Evolutionary conservation across 2,888 invertebrate species (phyloP), one percentile per base, ranked within the genome.

Genomic region (Vesta saturnalis): DNA sequence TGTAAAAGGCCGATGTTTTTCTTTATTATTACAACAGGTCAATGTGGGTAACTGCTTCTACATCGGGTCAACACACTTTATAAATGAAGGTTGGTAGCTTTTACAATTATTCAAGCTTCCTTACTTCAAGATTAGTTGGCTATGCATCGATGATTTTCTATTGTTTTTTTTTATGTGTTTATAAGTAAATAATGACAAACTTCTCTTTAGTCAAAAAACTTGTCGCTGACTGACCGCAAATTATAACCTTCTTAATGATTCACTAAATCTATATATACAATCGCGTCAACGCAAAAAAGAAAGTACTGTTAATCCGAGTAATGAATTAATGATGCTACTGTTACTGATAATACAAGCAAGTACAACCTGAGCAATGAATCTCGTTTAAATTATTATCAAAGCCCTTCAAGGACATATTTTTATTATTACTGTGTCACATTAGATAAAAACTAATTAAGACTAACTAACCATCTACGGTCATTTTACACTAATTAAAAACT

Each of bases 31-130:
- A 39, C 49, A 19, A 52, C 47, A 47, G 47, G 64, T 68, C 64
- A 68, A 60, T 49, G 57, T 57, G 47, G 65, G 66, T 61, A 63
- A 67, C 47, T 56, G 60, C 65, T 64, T 67, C 69, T 67, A 62
- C 69, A 70, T 64, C 73, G 71, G 73, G 73, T 73, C 73, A 73
- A 73, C 71, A 71, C 62, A 71, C 73, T 69, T 69, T 49, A 22
- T 49, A 59, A 71, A 39, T 64, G 60, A 64, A 68, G 64, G 60
- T 64, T 68, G 39, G 39, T 39, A 8, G 39, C 39, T 6, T 69
- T 66, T 69, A 60, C 68, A 71, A 63, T 71, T 69, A 66, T 60
- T 69, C 52, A 22, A 66, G 69, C 71, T 71, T 71, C 71, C 71
- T 4, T 39, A 39, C 23, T 5, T 23, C 23, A 65, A 71, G 68